Evolutionary conservation across 2,888 invertebrate species (phyloP), one percentile per base, ranked within the genome.

Genomic region (Drosophila niveifrons): DNA sequence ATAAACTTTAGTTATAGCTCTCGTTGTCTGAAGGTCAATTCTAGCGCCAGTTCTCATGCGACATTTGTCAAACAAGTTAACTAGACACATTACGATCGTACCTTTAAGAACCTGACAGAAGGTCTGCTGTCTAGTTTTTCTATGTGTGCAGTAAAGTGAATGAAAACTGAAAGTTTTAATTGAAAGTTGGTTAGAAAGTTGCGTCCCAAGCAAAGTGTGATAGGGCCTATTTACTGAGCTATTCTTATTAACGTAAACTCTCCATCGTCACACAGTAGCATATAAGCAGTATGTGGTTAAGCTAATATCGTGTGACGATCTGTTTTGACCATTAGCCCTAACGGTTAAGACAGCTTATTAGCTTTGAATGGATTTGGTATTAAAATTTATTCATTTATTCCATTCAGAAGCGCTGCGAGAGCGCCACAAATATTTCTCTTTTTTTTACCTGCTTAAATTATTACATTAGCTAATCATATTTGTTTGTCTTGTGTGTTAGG

Each of bases 161-260:
- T 10, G 55, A 84, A 82, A 82, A 84, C 72, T 63, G 85, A 84
- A 84, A 82, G 82, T 84, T 69, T 67, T 82, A 62, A 78, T 78
- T 78, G 75, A 78, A 78, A 78, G 78, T 78, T 66, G 55, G 43
- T 65, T 69, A 82, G 82, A 82, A 84, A 84, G 80, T 78, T 66
- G 63, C 34, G 44, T 43, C 44, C 48, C 51, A 23, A 23, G 9
- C 31, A 9, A 58, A 13, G 59, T 63, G 63, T 53, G 44, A 18
- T 75, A 65, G 55, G 69, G 62, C 58, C 59, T 28, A 71, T 50
- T 67, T 57, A 64, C 39, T 18, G 69, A 71, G 78, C 66, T 48
- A 73, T 71, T 73, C 53, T 59, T 80, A 67, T 83, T 66, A 64
- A 67, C 58, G 15, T 52, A n/a, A 55, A 53, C 51, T 57, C 41